phyloP scores from a whole-genome alignment of 2,113 vertebrate genomes.

The Edolisoma coerulescens region DNA sequence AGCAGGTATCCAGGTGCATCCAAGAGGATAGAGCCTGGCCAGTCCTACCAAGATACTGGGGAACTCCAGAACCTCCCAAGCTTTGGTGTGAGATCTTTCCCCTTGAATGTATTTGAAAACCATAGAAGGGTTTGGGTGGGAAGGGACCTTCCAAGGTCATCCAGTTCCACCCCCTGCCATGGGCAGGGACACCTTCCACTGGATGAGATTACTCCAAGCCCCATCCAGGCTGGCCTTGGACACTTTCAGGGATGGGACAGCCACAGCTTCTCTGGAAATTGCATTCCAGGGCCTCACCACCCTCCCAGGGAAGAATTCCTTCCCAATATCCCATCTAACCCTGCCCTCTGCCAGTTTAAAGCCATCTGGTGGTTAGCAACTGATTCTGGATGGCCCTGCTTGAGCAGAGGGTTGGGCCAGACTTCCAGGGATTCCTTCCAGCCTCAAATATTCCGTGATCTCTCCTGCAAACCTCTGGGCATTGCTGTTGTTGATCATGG shows the following conservation, averaged over 20 bases:
- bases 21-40: neutral
- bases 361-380: neutral
- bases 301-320: neutral
- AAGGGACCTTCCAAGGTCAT: neutral
- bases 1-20: neutral
- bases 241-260: neutral
- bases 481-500: neutral
- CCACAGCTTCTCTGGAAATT: neutral
- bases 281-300: neutral
- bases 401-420: neutral
- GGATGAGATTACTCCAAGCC: neutral
- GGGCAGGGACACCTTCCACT: neutral
- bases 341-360: neutral
- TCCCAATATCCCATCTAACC: neutral
- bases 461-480: neutral
- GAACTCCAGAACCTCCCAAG: neutral
- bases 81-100: neutral
- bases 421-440: neutral
- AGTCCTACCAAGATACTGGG: neutral
- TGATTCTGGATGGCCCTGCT: neutral
- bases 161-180: neutral
- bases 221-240: fast-evolving
- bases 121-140: neutral
- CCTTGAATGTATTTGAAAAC: neutral
- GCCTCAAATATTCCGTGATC: fast-evolving